phyloP scores from a whole-genome alignment of 2,797 vertebrate genomes.

The Mareca penelope region DNA sequence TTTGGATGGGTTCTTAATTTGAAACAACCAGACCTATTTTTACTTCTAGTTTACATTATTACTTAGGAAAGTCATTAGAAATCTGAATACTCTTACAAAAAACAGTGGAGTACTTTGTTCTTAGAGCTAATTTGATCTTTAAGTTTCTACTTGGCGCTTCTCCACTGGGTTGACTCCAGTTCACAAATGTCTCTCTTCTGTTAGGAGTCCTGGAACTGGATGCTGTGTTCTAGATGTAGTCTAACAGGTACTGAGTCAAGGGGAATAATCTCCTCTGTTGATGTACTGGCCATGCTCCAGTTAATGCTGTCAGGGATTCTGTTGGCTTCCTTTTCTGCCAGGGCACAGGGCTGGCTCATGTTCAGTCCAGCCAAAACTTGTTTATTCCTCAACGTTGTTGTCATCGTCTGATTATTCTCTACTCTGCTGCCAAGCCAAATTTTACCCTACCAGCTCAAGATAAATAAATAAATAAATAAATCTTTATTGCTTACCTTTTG shows the following conservation, averaged over 20 bases:
- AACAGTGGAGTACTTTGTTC: neutral
- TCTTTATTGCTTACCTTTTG: neutral
- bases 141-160: neutral
- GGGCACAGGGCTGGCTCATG: neutral
- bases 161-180: neutral
- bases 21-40: neutral
- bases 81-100: neutral
- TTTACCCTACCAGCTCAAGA: neutral
- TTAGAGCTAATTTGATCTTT: neutral
- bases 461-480: neutral
- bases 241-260: neutral
- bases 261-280: neutral
- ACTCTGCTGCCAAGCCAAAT: neutral
- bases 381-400: neutral
- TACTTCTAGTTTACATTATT: neutral
- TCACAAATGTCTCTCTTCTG: neutral
- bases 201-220: neutral
- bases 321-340: neutral
- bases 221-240: neutral
- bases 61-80: neutral
- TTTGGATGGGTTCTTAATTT: neutral
- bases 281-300: neutral
- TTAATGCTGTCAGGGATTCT: neutral
- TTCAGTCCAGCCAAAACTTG: neutral
- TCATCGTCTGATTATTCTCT: neutral